These are phyloP conservation scores for Clarias platycephalus DNA, from an alignment of 2,797 vertebrate species.

Conservation along the genomic window DNA sequence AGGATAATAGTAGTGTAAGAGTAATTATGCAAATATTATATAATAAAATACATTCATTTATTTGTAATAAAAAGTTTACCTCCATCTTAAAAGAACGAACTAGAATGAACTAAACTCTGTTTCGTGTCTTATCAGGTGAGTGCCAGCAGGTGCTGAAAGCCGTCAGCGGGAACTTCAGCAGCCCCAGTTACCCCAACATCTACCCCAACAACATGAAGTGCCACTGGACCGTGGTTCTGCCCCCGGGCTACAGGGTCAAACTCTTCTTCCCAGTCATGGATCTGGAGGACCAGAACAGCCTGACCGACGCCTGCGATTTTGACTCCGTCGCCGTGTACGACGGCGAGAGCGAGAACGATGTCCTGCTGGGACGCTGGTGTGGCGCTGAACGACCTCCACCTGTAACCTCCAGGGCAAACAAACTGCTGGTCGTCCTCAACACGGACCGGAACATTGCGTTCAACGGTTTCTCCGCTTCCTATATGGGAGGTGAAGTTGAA, in stretches of 20 bases:
- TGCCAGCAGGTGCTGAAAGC: conserved; percentile 87
- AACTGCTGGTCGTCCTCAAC: conserved; percentile 84
- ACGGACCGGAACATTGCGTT: conserved; percentile 85
- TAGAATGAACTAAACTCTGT: background rate
- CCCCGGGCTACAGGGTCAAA: conserved; percentile 83
- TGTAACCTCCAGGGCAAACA: conserved; percentile 80
- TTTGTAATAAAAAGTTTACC: background rate
- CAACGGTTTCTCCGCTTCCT: conserved; percentile 85
- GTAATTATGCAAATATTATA: no score
- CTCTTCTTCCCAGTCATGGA: conserved; percentile 87
- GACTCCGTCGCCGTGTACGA: conserved; percentile 86
- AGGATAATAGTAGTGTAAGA: no score
- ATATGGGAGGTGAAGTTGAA: conserved; percentile 83
- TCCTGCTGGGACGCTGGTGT: conserved; percentile 88
- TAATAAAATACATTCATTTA: no score
- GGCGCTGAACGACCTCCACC: conserved; percentile 77
- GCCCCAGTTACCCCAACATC: conserved; percentile 87
- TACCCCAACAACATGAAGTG: conserved; percentile 98
- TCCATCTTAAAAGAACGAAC: background rate
- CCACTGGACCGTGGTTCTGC: conserved; percentile 88
- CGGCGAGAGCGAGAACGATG: conserved; percentile 74
- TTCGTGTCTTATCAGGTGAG: conserved; percentile 74
- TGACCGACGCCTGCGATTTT: conserved; percentile 85
- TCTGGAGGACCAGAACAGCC: conserved; percentile 87
- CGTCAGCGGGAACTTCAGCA: conserved; percentile 89